phyloP scores from a whole-genome alignment of 2,888 invertebrate genomes.

The Linnaemya tessellans region DNA sequence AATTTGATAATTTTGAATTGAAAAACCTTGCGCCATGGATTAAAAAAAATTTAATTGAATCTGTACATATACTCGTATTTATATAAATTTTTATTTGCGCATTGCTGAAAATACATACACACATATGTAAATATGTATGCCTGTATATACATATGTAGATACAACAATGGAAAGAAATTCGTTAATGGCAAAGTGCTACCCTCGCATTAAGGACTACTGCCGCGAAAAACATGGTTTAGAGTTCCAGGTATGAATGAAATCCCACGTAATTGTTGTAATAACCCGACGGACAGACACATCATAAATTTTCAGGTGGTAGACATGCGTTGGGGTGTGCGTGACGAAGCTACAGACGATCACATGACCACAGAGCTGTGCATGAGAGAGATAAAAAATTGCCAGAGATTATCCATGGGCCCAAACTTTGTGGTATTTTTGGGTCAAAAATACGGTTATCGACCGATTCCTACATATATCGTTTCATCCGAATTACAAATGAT shows the following conservation, averaged over 20 bases:
- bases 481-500: conserved; percentile 95
- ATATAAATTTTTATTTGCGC: not conserved
- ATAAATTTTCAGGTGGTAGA: conserved; percentile 91
- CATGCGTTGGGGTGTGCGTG: conserved; percentile 99
- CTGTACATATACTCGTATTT: no score
- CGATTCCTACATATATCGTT: conserved; percentile 97
- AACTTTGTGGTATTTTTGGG: conserved; percentile 99
- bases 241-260: conserved; percentile 90
- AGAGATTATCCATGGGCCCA: conserved; percentile 97
- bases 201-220: conserved; percentile 97
- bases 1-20: no score
- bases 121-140: not conserved
- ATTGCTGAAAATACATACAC: not conserved
- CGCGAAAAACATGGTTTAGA: conserved; percentile 98
- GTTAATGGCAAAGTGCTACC: conserved; percentile 98
- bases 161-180: conserved; percentile 99
- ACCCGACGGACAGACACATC: not conserved
- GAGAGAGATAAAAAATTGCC: conserved; percentile 99
- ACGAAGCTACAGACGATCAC: conserved; percentile 99
- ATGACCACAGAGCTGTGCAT: conserved; percentile 99
- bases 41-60: no score
- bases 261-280: not conserved
- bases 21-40: no score
- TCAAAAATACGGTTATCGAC: conserved; percentile 99
- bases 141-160: conserved; percentile 86